A percentile compares a stretch with the other conserved stretches of the same genome.
Evolutionary conservation across 2,888 invertebrate species (phyloP).

Genomic region (Agonum fuliginosum): DNA sequence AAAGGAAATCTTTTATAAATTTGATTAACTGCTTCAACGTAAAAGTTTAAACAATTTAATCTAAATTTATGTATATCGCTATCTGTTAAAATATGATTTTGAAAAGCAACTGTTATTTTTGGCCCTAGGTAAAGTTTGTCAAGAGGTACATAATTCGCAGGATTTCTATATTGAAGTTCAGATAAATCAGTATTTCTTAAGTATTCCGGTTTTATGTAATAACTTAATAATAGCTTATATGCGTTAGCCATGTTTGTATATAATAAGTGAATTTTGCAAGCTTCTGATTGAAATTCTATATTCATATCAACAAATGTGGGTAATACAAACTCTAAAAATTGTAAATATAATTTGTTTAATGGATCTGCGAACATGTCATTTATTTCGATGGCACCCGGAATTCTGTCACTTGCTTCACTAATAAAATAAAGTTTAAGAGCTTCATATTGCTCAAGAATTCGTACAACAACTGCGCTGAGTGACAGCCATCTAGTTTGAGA

Average conservation of each 20-base stretch:
- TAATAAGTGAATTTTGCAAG: constrained; percentile 3
- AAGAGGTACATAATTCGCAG: constrained; percentile 1
- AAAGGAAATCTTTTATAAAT: constrained; percentile 29
- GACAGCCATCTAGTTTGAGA: no score
- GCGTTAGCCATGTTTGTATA: constrained; percentile 3
- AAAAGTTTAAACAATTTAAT: constrained; percentile 18
- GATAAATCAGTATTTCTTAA: constrained; percentile 5
- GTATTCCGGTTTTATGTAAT: constrained; percentile 16
- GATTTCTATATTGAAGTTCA: constrained; percentile 5
- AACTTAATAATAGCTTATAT: constrained; percentile 1
- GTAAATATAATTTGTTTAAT: no score
- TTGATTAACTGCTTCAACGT: neutral
- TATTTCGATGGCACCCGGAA: no score
- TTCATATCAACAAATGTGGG: neutral
- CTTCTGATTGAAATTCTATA: constrained; percentile 24
- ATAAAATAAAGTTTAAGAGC: no score
- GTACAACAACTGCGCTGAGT: no score
- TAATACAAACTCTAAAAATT: neutral
- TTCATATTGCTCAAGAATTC: no score
- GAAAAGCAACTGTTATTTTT: neutral
- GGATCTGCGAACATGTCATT: no score
- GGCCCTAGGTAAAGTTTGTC: neutral
- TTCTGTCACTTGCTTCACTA: no score
- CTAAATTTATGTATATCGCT: constrained; percentile 1
- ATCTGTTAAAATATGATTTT: neutral